These are phyloP conservation scores for Felis chaus DNA, from an alignment of 2,113 vertebrate species.

Conservation along the genomic window DNA sequence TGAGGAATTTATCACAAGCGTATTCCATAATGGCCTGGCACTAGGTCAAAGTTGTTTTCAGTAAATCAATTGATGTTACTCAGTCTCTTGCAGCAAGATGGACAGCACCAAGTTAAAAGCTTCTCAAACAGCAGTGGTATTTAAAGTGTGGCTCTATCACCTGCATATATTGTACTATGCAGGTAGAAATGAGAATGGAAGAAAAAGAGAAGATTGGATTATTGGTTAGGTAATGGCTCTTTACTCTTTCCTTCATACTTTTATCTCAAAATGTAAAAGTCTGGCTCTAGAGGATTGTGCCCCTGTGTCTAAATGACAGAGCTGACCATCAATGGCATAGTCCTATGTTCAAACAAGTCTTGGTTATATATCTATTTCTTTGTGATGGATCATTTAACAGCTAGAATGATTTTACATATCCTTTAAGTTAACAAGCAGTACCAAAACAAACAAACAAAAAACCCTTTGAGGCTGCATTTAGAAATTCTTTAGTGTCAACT, in stretches of 20 bases:
- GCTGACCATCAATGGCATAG: background rate
- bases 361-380: background rate
- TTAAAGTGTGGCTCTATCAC: conserved; percentile 22
- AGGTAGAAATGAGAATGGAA: conserved; percentile 38
- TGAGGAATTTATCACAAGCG: background rate
- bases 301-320: conserved; percentile 47
- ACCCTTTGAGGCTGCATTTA: conserved; percentile 50
- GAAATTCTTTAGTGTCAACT: conserved; percentile 64
- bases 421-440: conserved; percentile 52
- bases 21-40: conserved; percentile 40
- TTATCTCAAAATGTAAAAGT: conserved; percentile 46
- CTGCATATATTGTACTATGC: background rate
- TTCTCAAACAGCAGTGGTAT: background rate
- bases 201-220: conserved; percentile 41
- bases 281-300: background rate
- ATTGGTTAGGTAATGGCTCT: conserved; percentile 33
- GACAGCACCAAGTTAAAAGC: background rate
- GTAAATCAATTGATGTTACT: conserved; percentile 53
- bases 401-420: conserved; percentile 54
- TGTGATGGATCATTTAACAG: conserved; percentile 44
- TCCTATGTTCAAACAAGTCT: conserved; percentile 4
- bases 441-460: background rate
- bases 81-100: conserved; percentile 37
- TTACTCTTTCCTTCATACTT: background rate
- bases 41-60: conserved; percentile 31